Conservation (phyloP, 2,797 vertebrate species). For the Masticophis lateralis region DNA sequence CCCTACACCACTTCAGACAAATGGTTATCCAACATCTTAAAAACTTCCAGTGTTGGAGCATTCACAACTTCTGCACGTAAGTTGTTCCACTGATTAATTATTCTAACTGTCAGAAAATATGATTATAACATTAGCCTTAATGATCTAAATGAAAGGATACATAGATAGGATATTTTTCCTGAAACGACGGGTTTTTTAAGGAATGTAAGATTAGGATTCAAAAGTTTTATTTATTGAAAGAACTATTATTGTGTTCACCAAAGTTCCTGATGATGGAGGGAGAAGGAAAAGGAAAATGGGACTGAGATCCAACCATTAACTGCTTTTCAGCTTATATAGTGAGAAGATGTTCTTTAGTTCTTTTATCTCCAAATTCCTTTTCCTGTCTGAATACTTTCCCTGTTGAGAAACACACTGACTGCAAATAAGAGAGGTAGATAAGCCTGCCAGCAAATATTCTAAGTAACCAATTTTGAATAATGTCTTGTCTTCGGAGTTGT, state of each 20-base stretch:
- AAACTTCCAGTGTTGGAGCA: no score
- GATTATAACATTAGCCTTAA: constrained; percentile 32
- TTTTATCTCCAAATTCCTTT: constrained; percentile 58
- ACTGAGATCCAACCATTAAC: constrained; percentile 31
- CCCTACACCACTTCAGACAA: no score
- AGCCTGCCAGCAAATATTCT: constrained; percentile 74
- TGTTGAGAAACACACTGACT: constrained; percentile 62
- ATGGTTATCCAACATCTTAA: no score
- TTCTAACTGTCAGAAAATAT: not conserved
- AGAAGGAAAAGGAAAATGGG: constrained; percentile 15
- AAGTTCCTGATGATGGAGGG: constrained; percentile 9
- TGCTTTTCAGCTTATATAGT: constrained; percentile 55
- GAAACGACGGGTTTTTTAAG: not conserved
- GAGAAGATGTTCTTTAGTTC: constrained; percentile 68
- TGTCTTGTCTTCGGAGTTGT: constrained; percentile 71
- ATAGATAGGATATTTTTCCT: not conserved
- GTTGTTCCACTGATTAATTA: no score
- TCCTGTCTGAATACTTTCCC: constrained; percentile 68
- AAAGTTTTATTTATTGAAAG: constrained; percentile 27
- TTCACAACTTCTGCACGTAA: no score
- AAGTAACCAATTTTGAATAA: constrained; percentile 74
- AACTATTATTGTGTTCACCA: constrained; percentile 18
- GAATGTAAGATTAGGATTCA: constrained; percentile 26
- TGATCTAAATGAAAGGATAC: not conserved
- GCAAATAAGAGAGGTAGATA: constrained; percentile 67